These are phyloP conservation scores for Anoplopoma fimbria DNA, from an alignment of 2,113 vertebrate genomes.

Conservation along the genomic window DNA sequence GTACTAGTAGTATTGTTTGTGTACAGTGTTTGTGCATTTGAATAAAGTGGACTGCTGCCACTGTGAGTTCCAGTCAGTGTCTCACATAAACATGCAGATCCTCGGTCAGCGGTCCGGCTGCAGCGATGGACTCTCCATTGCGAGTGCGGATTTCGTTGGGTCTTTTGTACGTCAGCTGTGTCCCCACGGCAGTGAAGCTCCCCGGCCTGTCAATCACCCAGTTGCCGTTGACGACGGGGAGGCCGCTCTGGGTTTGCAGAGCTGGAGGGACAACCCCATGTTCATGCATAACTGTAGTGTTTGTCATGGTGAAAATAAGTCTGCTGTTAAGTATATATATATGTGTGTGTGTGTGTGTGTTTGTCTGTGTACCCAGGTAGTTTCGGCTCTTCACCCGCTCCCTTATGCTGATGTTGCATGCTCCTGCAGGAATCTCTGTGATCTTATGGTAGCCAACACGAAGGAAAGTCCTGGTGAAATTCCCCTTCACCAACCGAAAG, in stretches of 20 bases:
- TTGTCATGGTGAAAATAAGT: constrained; percentile 13
- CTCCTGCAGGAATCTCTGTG: constrained; percentile 80
- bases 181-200: constrained; percentile 87
- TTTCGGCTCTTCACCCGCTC: constrained; percentile 82
- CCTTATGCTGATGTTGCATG: constrained; percentile 75
- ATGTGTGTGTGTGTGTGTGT: constrained; percentile 27
- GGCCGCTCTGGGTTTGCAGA: constrained; percentile 85
- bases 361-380: constrained; percentile 77
- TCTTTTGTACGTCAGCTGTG: constrained; percentile 90
- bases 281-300: not conserved
- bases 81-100: constrained; percentile 86
- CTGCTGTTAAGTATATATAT: not conserved
- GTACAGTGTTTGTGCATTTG: not conserved
- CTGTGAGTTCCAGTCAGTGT: constrained; percentile 1
- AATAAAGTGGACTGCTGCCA: not conserved
- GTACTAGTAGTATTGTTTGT: not conserved
- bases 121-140: constrained; percentile 91
- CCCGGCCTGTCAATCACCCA: constrained; percentile 95
- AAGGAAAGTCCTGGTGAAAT: constrained; percentile 75
- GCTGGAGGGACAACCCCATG: constrained; percentile 77
- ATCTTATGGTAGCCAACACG: constrained; percentile 83
- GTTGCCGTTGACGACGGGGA: constrained; percentile 94
- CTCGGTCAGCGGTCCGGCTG: constrained; percentile 90
- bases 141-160: constrained; percentile 95
- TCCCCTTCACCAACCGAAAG: constrained; percentile 76